Percentiles rank a stretch among this genome's conserved stretches.
Evolutionary conservation across 2,113 vertebrate species (phyloP).

Genomic region (Mirza zaza): DNA sequence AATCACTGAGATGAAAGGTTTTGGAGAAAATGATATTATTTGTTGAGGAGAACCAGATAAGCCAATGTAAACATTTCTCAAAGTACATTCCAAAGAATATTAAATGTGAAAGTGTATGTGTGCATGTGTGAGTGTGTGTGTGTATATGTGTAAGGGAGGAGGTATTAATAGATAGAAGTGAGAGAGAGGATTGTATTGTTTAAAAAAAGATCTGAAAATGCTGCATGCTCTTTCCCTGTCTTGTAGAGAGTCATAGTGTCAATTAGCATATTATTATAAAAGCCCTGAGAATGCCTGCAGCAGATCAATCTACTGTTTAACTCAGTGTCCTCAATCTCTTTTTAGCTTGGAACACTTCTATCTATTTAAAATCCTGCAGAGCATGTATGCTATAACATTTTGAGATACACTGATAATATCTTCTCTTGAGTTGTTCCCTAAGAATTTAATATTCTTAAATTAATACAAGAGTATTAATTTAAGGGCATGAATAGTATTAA

Average conservation of each 20-base stretch:
- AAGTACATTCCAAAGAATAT: not conserved
- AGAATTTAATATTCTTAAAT: constrained; percentile 17
- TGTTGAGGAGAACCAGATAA: not conserved
- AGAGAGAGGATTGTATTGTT: not conserved
- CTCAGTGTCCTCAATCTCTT: not conserved
- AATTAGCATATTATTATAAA: not conserved
- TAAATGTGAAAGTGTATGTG: not conserved
- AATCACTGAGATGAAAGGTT: not conserved
- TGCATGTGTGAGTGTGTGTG: too few relatives aligned
- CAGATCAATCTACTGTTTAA: not conserved
- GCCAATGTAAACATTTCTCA: not conserved
- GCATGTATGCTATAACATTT: not conserved
- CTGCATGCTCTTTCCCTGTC: not conserved
- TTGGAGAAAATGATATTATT: not conserved
- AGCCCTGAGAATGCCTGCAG: not conserved
- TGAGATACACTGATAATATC: not conserved
- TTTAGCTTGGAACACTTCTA: not conserved
- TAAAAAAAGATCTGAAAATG: not conserved
- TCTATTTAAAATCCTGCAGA: not conserved
- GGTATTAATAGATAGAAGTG: not conserved
- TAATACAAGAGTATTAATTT: not conserved
- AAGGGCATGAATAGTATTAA: not conserved
- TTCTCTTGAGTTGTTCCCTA: not conserved
- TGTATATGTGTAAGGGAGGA: too few relatives aligned
- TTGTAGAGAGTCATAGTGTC: not conserved